Conservation (phyloP, 2,113 vertebrate genomes). For the Peromyscus californicus region DNA sequence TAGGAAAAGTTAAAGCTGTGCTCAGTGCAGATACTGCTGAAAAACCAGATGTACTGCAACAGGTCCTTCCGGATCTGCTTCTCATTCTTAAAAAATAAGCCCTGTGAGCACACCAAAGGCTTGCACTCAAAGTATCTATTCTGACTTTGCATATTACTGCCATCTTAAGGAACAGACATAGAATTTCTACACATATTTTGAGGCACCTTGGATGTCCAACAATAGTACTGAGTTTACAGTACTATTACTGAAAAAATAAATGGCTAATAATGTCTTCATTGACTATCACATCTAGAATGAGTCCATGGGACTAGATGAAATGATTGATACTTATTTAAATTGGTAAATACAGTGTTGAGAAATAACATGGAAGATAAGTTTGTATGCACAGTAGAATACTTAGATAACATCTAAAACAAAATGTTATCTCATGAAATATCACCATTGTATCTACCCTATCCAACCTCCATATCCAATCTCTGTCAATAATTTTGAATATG, state of each 20-base stretch:
- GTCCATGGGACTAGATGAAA: neutral
- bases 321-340: neutral
- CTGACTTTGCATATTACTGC: neutral
- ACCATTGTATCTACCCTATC: neutral
- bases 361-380: neutral
- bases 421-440: neutral
- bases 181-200: neutral
- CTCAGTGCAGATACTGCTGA: neutral
- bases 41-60: neutral
- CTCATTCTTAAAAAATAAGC: neutral
- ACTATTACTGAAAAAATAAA: neutral
- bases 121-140: neutral
- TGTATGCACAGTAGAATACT: neutral
- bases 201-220: neutral
- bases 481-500: neutral
- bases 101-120: neutral
- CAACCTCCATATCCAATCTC: neutral
- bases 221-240: neutral
- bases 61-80: neutral
- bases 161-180: neutral
- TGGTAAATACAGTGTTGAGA: constrained; percentile 16
- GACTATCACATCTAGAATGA: constrained; percentile 23
- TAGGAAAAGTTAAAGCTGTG: neutral
- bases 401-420: neutral
- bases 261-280: neutral